Conservation (phyloP, 2,888 invertebrate species). For the Cheilosia pagana region DNA sequence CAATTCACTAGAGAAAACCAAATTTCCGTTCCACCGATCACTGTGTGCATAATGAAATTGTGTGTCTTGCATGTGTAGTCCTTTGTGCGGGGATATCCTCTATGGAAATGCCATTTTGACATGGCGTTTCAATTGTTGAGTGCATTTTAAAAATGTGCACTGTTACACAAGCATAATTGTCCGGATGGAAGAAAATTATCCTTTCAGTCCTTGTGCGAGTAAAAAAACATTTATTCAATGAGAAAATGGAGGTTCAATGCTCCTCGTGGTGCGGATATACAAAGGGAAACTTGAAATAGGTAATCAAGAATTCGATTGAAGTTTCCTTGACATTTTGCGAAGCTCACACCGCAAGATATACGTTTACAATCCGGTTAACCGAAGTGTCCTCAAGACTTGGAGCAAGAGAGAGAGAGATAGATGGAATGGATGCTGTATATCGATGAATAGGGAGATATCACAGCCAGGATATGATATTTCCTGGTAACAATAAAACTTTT, state of each 20-base stretch:
- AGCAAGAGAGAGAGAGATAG: too few species aligned
- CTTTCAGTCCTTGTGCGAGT: too few species aligned
- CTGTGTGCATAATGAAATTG: conserved; percentile 59
- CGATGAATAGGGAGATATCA: conserved; percentile 34
- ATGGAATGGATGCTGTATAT: background rate
- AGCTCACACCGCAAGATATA: background rate
- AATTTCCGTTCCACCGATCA: conserved; percentile 60
- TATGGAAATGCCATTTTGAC: conserved; percentile 31
- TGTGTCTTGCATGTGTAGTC: conserved; percentile 54
- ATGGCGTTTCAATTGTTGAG: conserved; percentile 32
- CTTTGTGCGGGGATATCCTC: conserved; percentile 31
- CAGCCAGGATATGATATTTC: conserved; percentile 53
- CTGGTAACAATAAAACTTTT: conserved; percentile 30
- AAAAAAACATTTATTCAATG: too few species aligned
- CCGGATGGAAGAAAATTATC: too few species aligned
- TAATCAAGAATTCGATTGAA: conserved; percentile 69
- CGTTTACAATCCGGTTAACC: conserved; percentile 26
- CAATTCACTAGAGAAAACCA: conserved; percentile 58
- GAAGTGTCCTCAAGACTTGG: conserved; percentile 30
- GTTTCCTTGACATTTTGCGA: conserved; percentile 46
- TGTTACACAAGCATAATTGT: conserved; percentile 50
- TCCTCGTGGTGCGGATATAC: conserved; percentile 13
- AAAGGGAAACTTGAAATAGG: conserved; percentile 41
- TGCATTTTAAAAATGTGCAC: conserved; percentile 39
- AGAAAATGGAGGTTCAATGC: conserved; percentile 10